phyloP scores from a whole-genome alignment of 2,797 vertebrate species.

The Lutjanus campechanus region DNA sequence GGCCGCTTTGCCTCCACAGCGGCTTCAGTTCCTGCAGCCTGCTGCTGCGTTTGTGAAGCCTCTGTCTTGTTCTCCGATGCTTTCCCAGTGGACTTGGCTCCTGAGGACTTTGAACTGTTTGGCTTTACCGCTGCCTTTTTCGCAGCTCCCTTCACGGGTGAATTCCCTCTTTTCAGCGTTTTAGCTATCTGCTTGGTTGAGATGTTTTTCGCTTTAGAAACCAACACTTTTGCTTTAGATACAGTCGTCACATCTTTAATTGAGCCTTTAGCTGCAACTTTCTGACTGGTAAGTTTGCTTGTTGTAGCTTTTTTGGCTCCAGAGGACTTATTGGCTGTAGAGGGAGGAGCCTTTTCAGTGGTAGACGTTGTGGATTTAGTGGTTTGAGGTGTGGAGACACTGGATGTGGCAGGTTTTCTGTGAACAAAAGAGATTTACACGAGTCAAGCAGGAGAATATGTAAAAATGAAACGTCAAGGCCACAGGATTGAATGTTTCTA shows the following conservation, averaged over 20 bases:
- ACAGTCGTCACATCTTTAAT: background rate
- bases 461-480: background rate
- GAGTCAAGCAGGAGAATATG: background rate
- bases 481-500: background rate
- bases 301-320: background rate
- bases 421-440: constrained; percentile 1
- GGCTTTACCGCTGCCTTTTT: background rate
- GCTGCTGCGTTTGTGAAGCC: no score
- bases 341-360: background rate
- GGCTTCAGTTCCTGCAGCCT: no score
- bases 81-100: background rate
- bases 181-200: constrained; percentile 6
- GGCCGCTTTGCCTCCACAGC: background rate
- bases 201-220: constrained; percentile 43
- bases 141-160: background rate
- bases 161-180: background rate
- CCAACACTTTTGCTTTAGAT: constrained; percentile 32
- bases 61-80: no score
- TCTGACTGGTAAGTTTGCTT: background rate
- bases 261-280: background rate
- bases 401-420: constrained; percentile 35
- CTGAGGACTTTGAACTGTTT: background rate
- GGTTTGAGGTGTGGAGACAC: background rate
- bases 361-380: background rate
- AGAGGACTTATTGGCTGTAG: background rate